Evolutionary conservation across 2,797 vertebrate genomes (phyloP).

Genomic region (Benthosema pterotum): DNA sequence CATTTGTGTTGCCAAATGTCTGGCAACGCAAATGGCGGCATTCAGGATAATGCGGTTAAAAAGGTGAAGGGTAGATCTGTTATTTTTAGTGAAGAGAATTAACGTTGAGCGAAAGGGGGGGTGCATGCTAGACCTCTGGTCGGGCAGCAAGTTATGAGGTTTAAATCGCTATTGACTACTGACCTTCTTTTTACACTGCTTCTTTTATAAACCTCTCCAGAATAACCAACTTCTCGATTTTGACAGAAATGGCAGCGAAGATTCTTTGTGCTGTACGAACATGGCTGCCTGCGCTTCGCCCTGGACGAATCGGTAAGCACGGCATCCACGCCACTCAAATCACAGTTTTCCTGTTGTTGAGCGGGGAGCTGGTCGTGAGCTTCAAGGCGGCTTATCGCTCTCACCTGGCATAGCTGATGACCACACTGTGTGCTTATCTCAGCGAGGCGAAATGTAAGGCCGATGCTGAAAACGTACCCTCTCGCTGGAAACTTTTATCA

Average conservation of each 20-base stretch:
- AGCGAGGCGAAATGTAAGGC: neutral
- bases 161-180: no score
- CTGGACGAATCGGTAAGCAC: constrained; percentile 84
- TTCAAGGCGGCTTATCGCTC: neutral
- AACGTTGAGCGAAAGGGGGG: no score
- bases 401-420: constrained; percentile 3
- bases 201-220: neutral
- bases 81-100: no score
- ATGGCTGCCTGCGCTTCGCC: constrained; percentile 84
- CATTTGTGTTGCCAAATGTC: no score
- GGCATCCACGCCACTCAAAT: neutral
- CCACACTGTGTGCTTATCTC: neutral
- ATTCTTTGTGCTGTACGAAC: constrained; percentile 86
- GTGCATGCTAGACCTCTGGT: neutral
- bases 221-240: constrained; percentile 17
- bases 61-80: no score
- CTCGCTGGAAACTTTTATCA: constrained; percentile 1
- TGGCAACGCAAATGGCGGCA: no score
- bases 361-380: neutral
- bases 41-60: no score
- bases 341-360: neutral
- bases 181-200: no score
- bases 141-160: no score
- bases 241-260: constrained; percentile 86
- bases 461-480: constrained; percentile 21